These are phyloP conservation scores for Sebastes cheni DNA, from an alignment of 2,797 vertebrate species.

Conservation along the genomic window DNA sequence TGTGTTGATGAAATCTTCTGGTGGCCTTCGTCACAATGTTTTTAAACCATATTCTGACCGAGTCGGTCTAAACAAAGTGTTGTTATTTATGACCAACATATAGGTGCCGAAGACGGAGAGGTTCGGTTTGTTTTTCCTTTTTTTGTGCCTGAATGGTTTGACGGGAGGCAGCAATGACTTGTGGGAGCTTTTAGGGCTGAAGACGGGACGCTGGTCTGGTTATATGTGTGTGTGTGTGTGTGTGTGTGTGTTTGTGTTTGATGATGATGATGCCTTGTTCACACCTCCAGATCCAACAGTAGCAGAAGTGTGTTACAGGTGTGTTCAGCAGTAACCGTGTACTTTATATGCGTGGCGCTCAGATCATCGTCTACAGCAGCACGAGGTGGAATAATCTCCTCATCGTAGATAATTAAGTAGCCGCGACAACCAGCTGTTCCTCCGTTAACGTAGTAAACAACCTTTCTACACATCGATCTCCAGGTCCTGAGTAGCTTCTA, in stretches of 20 bases:
- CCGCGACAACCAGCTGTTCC: no score
- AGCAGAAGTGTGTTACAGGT: neutral
- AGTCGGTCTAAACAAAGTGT: slow-evolving; percentile 11
- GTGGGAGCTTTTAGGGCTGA: slow-evolving; percentile 26
- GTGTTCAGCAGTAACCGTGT: neutral
- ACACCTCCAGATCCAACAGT: slow-evolving; percentile 14
- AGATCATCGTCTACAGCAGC: no score
- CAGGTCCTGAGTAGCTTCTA: no score
- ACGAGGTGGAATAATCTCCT: no score
- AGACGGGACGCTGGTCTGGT: slow-evolving; percentile 23
- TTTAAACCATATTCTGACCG: slow-evolving; percentile 30
- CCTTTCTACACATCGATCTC: no score
- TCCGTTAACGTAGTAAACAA: no score
- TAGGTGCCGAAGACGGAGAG: neutral
- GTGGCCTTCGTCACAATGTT: slow-evolving; percentile 61
- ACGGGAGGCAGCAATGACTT: slow-evolving; percentile 18
- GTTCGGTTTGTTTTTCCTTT: slow-evolving; percentile 1
- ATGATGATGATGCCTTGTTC: neutral
- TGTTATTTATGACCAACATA: slow-evolving; percentile 29
- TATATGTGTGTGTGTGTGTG: slow-evolving; percentile 17
- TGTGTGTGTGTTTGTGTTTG: no score
- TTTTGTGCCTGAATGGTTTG: slow-evolving; percentile 9
- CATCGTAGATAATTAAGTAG: no score
- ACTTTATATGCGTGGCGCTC: no score
- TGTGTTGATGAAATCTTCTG: slow-evolving; percentile 16